phyloP scores from a whole-genome alignment of 2,797 vertebrate species.

The Ctenopoma kingsleyae region DNA sequence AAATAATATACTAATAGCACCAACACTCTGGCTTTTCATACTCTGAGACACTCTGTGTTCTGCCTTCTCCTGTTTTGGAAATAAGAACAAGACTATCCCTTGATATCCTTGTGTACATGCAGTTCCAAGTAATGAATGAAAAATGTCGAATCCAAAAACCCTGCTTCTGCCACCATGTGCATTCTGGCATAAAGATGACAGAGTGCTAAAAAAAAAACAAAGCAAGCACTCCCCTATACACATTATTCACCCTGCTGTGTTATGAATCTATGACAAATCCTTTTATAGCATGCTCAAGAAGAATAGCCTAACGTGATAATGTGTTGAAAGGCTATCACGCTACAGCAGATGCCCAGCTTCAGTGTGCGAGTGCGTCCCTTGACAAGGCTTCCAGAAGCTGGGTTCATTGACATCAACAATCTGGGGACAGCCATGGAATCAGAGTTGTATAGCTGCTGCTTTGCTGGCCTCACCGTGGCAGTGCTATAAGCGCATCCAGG shows the following conservation, averaged over 20 bases:
- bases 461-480: slow-evolving; percentile 44
- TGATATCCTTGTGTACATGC: slow-evolving; percentile 33
- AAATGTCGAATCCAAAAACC: slow-evolving; percentile 47
- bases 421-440: slow-evolving; percentile 56
- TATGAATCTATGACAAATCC: slow-evolving; percentile 73
- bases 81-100: slow-evolving; percentile 43
- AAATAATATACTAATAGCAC: neutral
- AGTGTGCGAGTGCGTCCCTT: slow-evolving; percentile 57
- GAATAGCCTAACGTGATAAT: slow-evolving; percentile 65
- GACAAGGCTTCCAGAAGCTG: slow-evolving; percentile 65
- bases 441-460: slow-evolving; percentile 45
- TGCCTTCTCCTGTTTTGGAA: slow-evolving; percentile 25
- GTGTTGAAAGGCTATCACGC: slow-evolving; percentile 67
- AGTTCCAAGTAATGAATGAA: slow-evolving; percentile 58
- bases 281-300: slow-evolving; percentile 62
- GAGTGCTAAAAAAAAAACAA: slow-evolving; percentile 43
- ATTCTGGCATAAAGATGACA: slow-evolving; percentile 50
- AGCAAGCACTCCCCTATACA: slow-evolving; percentile 29
- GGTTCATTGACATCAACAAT: slow-evolving; percentile 64
- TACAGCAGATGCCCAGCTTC: slow-evolving; percentile 68
- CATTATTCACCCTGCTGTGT: slow-evolving; percentile 58
- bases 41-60: slow-evolving; percentile 28
- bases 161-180: slow-evolving; percentile 40
- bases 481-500: slow-evolving; percentile 40
- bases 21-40: neutral